Percentiles rank a stretch among this genome's conserved stretches.
These are phyloP conservation scores for Andrena hattorfiana DNA, from an alignment of 2,888 invertebrate species.

Conservation along the genomic window DNA sequence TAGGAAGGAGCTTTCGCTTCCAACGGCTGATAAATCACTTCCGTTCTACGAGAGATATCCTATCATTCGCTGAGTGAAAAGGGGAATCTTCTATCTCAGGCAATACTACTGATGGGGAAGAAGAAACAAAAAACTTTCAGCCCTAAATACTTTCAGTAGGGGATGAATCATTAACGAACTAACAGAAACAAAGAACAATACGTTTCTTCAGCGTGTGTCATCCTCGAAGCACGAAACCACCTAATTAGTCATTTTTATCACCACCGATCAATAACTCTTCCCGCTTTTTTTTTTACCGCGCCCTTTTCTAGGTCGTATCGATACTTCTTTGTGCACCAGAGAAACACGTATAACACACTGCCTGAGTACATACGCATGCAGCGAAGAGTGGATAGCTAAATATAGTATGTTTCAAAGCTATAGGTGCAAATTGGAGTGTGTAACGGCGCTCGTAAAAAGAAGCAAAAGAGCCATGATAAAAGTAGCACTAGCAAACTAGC, in stretches of 20 bases:
- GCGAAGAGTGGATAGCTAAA: constrained; percentile 16
- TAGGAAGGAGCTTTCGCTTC: constrained; percentile 9
- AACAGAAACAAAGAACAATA: neutral
- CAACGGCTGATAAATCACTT: constrained; percentile 60
- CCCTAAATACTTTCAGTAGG: neutral
- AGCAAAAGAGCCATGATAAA: neutral
- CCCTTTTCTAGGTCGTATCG: constrained; percentile 36
- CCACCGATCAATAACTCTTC: constrained; percentile 42
- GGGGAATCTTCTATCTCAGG: no score
- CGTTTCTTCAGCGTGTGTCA: neutral
- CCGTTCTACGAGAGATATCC: neutral
- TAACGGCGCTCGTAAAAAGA: neutral
- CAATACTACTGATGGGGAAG: neutral
- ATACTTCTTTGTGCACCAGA: constrained; percentile 7
- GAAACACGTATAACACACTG: neutral
- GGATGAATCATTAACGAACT: neutral
- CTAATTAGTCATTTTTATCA: constrained; percentile 16
- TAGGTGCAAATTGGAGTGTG: neutral
- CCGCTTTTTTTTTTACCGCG: constrained; percentile 20
- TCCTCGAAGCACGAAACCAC: neutral
- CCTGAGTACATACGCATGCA: constrained; percentile 21
- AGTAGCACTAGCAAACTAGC: neutral
- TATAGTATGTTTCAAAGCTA: constrained; percentile 11
- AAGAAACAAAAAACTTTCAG: neutral
- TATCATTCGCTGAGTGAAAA: neutral